Base-by-base conservation (phyloP, 2,797 vertebrate genomes). In the Botia kubotai region DNA sequence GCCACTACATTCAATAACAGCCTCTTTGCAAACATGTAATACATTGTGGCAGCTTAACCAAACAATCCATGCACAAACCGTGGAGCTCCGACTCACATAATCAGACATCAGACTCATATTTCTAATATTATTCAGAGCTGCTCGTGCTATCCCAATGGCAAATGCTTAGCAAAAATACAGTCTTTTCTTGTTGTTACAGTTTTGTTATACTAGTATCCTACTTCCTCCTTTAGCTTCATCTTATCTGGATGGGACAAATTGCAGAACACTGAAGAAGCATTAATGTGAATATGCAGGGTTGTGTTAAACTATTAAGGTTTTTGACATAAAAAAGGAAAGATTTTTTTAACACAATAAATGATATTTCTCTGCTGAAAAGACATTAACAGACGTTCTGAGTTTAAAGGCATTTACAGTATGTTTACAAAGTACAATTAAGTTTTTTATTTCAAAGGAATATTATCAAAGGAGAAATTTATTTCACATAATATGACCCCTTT, bases 1-100 rank as follows among this genome's bases (percentile, higher is more conserved):
- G 33, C 65, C 11, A 19, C 5, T 43, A 67, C 50, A 33, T 77
- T 69, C 65, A 69, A 58, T 63, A 67, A 53, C 52, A 58, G 5
- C 52, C 10, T 6, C 52, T 77, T 26, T 2, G 8, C 14, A 29
- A 62, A 23, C 17, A 39, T 65, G 5, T 33, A 75, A 62, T 52
- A 65, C 21, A 63, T 50, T 46, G 60, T 65, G 21, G 48, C 60
- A 65, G 46, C 23, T 65, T 65, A 46, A 33, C 73, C 46, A 75
- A 75, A 73, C 53, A 73, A 58, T 73, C 53, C 39, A 39, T 39
- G 21, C 68, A 71, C 23, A 53, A 46, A 39, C n/a, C 19, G 7
- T 53, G 33, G 33, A 53, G 48, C 33, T 65, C 29, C 66, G 74
- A 75, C 62, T 75, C 60, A 66, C 46, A 66, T 53, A 33, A 75